A percentile compares a stretch with the other conserved stretches of the same genome.
phyloP scores from a whole-genome alignment of 2,113 vertebrate species.

The Grammomys dolichurus region DNA sequence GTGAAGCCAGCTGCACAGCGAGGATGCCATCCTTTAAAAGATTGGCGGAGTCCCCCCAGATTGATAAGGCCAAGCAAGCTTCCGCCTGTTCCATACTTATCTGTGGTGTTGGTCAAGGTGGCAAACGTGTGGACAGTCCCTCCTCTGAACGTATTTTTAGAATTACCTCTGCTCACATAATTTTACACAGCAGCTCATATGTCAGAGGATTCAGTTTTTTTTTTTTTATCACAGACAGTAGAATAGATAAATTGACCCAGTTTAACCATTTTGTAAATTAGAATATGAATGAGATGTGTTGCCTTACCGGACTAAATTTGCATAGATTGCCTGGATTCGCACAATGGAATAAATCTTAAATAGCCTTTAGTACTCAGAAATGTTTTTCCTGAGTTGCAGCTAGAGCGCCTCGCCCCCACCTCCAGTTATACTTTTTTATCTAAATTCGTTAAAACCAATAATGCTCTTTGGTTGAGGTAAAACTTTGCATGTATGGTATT shows the following conservation, averaged over 20 bases:
- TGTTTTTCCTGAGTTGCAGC: not conserved
- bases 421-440: not conserved
- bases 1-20: conserved; percentile 82
- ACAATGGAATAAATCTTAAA: not conserved
- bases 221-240: not conserved
- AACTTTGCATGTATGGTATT: not conserved
- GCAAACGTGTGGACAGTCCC: not conserved
- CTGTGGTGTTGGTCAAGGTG: conserved; percentile 41
- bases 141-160: conserved; percentile 23
- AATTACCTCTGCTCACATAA: conserved; percentile 44
- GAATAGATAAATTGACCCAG: not conserved
- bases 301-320: conserved; percentile 41
- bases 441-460: conserved; percentile 33
- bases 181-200: conserved; percentile 25
- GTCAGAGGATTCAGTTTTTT: conserved; percentile 37
- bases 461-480: not conserved
- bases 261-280: conserved; percentile 52
- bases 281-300: not conserved
- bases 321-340: conserved; percentile 2
- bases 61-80: conserved; percentile 62
- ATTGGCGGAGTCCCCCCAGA: conserved; percentile 61
- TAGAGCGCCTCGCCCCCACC: no score
- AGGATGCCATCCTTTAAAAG: conserved; percentile 75
- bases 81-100: not conserved
- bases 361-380: conserved; percentile 4